Base-by-base conservation (phyloP, 2,888 invertebrate species). In the Auanema freiburgensis region DNA sequence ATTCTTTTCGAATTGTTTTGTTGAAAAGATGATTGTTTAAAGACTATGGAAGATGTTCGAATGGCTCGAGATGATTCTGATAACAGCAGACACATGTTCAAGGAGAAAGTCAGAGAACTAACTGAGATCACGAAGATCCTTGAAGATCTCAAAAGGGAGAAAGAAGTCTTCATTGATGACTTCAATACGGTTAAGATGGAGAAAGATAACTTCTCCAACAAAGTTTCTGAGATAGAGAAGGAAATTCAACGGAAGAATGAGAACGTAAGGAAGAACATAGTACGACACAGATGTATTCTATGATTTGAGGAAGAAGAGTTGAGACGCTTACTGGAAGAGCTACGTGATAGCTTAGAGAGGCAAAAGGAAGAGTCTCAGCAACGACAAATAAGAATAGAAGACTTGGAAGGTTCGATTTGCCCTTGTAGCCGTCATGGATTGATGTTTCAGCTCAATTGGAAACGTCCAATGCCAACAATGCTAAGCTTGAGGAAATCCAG, bases 81-180 rank as follows among this genome's bases (percentile, higher is more conserved):
- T 12, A 40, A 49, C 16, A 40, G 44, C 21, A 16, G 53, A 11
- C 40, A 43, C 44, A 21, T 58, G 8, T 18, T 63, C 46, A 54
- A 63, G n/a, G 41, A 21, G 44, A 63, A 63, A 40, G 54, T 63
- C 11, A 23, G 21, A n/a, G 57, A 63, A 49, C 25, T 63, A 24
- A 58, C 56, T n/a, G 63, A 63, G 18, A 11, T 25, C 12, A 42
- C 58, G 8, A 50, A 50, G 40, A 18, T 14, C 1, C 33, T 57
- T 57, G 63, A 63, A 44, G 56, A 56, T 23, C 40, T 50, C 16
- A 59, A 42, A 23, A 52, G 59, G 46, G 33, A 33, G 33, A 33
- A 33, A 33, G 33, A 33, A 33, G 33, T 33, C 8, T 33, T 33
- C 33, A 33, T 52, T 16, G 24, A 25, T 16, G n/a, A 24, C 8